Evolutionary conservation across 2,888 invertebrate species (phyloP).

Genomic region (Patella depressa): DNA sequence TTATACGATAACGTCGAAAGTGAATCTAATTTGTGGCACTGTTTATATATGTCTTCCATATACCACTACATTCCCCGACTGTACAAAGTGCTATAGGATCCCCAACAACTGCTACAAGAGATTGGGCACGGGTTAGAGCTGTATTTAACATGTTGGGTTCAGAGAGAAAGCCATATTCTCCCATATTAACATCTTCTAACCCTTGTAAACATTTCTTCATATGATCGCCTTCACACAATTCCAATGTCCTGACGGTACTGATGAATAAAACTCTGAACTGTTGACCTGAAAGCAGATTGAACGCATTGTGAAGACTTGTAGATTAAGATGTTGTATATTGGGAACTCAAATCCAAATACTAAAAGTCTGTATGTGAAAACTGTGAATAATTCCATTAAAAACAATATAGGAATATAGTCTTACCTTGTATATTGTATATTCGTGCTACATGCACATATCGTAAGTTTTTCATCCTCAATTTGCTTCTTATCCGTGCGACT

Average conservation of each 20-base stretch:
- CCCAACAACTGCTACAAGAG: constrained; percentile 63
- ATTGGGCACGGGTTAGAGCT: constrained; percentile 66
- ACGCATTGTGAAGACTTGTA: no score
- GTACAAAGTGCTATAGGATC: constrained; percentile 65
- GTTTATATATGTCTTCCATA: neutral
- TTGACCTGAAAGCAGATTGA: constrained; percentile 53
- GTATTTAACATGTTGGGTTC: constrained; percentile 68
- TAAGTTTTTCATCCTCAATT: constrained; percentile 49
- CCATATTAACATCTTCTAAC: constrained; percentile 52
- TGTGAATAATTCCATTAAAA: no score
- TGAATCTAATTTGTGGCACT: neutral
- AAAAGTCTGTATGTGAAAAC: no score
- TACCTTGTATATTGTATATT: constrained; percentile 66
- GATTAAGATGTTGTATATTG: no score
- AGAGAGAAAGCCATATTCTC: constrained; percentile 66
- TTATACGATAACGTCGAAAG: neutral
- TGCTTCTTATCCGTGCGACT: constrained; percentile 54
- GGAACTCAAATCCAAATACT: no score
- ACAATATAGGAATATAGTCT: neutral
- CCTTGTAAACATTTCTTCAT: constrained; percentile 32
- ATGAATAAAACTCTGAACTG: constrained; percentile 67
- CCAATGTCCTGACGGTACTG: constrained; percentile 62
- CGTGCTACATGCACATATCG: constrained; percentile 56
- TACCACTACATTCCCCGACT: constrained; percentile 58
- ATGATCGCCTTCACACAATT: constrained; percentile 46